phyloP scores from a whole-genome alignment of 1,140 invertebrate species.

The Hycleus cichorii region DNA sequence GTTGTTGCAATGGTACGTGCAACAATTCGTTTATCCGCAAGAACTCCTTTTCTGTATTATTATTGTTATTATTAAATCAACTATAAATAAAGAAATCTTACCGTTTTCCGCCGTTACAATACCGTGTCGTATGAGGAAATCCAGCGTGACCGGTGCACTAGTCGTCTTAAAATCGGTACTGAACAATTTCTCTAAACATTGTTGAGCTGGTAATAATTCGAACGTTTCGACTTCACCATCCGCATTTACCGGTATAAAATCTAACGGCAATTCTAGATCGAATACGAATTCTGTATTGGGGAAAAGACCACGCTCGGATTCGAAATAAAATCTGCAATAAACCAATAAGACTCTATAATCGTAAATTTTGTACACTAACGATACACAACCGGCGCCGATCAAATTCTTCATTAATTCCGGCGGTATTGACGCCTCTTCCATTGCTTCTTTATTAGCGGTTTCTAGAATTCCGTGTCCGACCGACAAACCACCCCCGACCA shows the following conservation, averaged over 20 bases:
- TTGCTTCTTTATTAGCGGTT: constrained; percentile 86
- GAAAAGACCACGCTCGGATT: constrained; percentile 85
- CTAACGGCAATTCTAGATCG: constrained; percentile 81
- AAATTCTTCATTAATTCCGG: constrained; percentile 64
- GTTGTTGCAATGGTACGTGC: constrained; percentile 74
- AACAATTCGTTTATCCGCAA: constrained; percentile 75
- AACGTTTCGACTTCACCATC: constrained; percentile 92
- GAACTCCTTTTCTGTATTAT: constrained; percentile 67
- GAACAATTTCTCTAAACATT: constrained; percentile 72
- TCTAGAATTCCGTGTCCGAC: constrained; percentile 80
- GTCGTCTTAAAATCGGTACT: constrained; percentile 86
- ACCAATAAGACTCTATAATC: not conserved
- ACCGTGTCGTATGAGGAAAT: constrained; percentile 87
- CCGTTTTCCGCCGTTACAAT: constrained; percentile 82
- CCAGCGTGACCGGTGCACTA: constrained; percentile 79
- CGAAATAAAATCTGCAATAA: constrained; percentile 70
- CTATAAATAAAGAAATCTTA: constrained; percentile 41
- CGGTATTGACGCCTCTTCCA: constrained; percentile 86
- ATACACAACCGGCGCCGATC: constrained; percentile 74
- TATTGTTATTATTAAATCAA: not conserved
- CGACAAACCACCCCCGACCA: constrained; percentile 87
- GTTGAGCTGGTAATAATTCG: constrained; percentile 71
- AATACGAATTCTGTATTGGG: constrained; percentile 94
- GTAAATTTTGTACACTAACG: constrained; percentile 44
- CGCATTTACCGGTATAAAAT: constrained; percentile 82